These are phyloP conservation scores for Anabacerthia variegaticeps DNA, from an alignment of 2,797 vertebrate species.

Conservation along the genomic window DNA sequence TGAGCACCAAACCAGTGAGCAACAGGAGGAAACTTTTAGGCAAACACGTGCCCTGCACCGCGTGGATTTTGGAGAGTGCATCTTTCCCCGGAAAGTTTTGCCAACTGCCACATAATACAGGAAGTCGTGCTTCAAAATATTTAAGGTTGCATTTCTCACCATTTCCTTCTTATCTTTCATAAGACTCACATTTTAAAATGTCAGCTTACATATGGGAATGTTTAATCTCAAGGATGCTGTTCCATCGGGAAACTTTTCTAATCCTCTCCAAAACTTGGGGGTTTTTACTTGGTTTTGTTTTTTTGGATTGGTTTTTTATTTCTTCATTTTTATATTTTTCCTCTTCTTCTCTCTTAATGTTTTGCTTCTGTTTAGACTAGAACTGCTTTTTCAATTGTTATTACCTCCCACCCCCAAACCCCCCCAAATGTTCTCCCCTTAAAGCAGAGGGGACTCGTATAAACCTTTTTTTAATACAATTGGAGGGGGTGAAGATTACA, in stretches of 20 bases:
- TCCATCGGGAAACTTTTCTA: slow-evolving; percentile 62
- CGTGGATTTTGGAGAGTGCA: neutral
- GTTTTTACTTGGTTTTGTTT: neutral
- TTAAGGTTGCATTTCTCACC: slow-evolving; percentile 77
- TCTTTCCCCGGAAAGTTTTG: slow-evolving; percentile 56
- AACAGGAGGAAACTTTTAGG: slow-evolving; percentile 37
- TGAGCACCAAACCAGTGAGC: neutral
- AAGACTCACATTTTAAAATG: slow-evolving; percentile 76
- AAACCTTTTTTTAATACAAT: neutral
- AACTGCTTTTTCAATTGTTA: neutral
- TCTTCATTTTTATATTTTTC: too few relatives aligned
- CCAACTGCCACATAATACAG: slow-evolving; percentile 71
- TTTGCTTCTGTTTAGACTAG: slow-evolving; percentile 19
- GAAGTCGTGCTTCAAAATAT: slow-evolving; percentile 78
- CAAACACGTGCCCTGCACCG: neutral
- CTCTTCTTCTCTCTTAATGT: neutral
- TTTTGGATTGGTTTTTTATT: neutral
- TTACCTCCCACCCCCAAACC: neutral
- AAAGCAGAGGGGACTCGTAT: neutral
- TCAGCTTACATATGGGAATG: slow-evolving; percentile 72
- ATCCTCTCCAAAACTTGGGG: slow-evolving; percentile 25
- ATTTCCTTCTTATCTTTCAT: slow-evolving; percentile 77
- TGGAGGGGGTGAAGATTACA: neutral
- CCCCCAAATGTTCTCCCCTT: neutral
- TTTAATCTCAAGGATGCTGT: slow-evolving; percentile 72